Evolutionary conservation across 1,140 invertebrate genomes (phyloP), one percentile per base, ranked within the genome.

Genomic region (Euglossa dilemma): DNA sequence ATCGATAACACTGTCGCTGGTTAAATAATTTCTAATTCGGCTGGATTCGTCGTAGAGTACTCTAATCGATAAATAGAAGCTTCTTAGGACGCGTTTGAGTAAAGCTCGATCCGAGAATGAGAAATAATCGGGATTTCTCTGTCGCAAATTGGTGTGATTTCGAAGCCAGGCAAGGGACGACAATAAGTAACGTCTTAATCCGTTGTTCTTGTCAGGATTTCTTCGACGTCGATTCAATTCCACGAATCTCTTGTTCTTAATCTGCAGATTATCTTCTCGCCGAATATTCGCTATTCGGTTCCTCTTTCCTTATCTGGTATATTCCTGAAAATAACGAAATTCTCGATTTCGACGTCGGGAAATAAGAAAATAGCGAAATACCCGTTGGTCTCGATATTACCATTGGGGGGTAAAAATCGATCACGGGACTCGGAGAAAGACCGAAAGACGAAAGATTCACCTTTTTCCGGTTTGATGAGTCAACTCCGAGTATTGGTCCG

Each of bases 171-270:
- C 20, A 59, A 45, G 28, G 6, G 25, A 28, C 16, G 2, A 47
- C 47, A 74, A 74, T 80, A 7, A 28, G 36, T 23, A 54, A 45
- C 45, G 16, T 70, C 47, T 54, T 16, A 71, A 47, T 56, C n/a
- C 7, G 52, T 64, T 20, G 1, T 77, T 52, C 50, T 23, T 20
- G 36, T 56, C 50, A 56, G 52, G 50, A 14, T 72, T 23, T 56
- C 28, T 36, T 43, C 12, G 54, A 71, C 43, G 67, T 69, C 25
- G 45, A 69, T 50, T 7, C 8, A 25, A 11, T n/a, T 50, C 20
- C 25, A 28, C 18, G 11, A 12, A 25, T 36, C 36, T 47, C 43
- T 8, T 23, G n/a, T n/a, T 25, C 5, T 70, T 12, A 52, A 9
- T 18, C n/a, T 23, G 28, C 9, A 43, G 47, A 76, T n/a, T 56